Evolutionary conservation across 2,797 vertebrate genomes (phyloP), one percentile per base, ranked within the genome.

Genomic region (Lagodon rhomboides): DNA sequence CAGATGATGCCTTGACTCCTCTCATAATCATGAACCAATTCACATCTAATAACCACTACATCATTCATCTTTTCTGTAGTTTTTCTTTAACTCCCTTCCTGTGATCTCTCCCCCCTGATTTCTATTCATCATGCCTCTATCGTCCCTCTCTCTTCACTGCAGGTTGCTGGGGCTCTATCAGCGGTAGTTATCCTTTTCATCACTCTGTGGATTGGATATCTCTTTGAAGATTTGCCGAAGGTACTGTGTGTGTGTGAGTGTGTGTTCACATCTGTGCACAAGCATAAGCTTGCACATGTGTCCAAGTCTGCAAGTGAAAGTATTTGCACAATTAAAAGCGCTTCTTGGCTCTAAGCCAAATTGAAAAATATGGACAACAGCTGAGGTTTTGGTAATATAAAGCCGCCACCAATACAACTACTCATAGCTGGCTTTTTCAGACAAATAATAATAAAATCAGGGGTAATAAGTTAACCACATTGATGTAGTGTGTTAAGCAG

Each of bases 181-280:
- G 96, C 96, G 5, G 16, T 98, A 56, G 93, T 99, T 68, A 97
- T 99, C 80, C 95, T 99, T 72, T 85, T 97, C 81, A 97, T 98
- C 85, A 95, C 97, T 0, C 61, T 99, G 77, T 98, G 97, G 93
- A 96, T 99, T 0, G 97, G 98, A 51, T 79, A 91, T 55, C 96
- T 99, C 63, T 99, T 99, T 92, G 92, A 93, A 68, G 91, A 96
- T 15, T 92, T 99, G 75, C 98, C 98, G 61, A 99, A 99, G 96
- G 98, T 99, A 84, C 13, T 27, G 25, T 17, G 55, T 38, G 51
- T 60, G 43, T 49, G n/a, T 38, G 50, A 54, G 20, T 17, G 3
- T 27, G 30, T 27, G 51, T 66, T 64, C 73, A 64, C 30, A 62
- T 76, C 43, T 78, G 65, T 80, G 66, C 59, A 3, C 54, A 51